Base-by-base conservation (phyloP, 2,113 vertebrate genomes). In the Zosterops lateralis region DNA sequence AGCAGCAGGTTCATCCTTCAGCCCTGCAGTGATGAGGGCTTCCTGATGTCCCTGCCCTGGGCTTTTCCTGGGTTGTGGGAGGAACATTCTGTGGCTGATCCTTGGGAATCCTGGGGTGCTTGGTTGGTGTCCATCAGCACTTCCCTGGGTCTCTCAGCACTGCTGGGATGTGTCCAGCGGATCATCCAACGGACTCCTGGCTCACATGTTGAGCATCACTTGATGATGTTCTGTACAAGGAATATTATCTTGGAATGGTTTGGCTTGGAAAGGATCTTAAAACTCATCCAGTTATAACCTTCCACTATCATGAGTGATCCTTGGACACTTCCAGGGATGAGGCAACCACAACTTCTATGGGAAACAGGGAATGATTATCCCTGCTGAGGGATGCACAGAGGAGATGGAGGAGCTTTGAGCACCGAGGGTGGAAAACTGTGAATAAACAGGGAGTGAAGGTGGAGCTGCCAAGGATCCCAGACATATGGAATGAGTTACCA, bases 401-500 rank as follows among this genome's bases (percentile, higher is more conserved):
- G 65, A 47, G 47, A 3, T 4, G 62, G 13, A 21, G 36, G 28
- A 32, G 28, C 10, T 60, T 7, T 12, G 21, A 32, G 79, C 7
- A 1, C 21, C 2, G 1, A 21, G 24, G 53, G 25, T 58, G 86
- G 91, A 40, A 93, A 92, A 29, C 8, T 32, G 76, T 79, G 44
- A 92, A n/a, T n/a, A 20, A 84, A 16, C 9, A 42, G 62, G 56
- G 91, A 51, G 12, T 62, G 31, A 40, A 56, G 71, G 78, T 56
- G 82, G 75, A 70, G 75, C 87, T 31, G 40, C 32, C 3, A 31
- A 71, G 93, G 64, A 80, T 87, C 89, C 9, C 44, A 44, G 67
- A 15, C 94, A 92, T 95, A 83, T 95, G 95, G 93, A 95, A 89
- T 26, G 45, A 91, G 91, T 96, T 96, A 96, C 34, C 6, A 17